Base-by-base conservation (phyloP, 2,113 vertebrate genomes). In the Eurystomus gularis region DNA sequence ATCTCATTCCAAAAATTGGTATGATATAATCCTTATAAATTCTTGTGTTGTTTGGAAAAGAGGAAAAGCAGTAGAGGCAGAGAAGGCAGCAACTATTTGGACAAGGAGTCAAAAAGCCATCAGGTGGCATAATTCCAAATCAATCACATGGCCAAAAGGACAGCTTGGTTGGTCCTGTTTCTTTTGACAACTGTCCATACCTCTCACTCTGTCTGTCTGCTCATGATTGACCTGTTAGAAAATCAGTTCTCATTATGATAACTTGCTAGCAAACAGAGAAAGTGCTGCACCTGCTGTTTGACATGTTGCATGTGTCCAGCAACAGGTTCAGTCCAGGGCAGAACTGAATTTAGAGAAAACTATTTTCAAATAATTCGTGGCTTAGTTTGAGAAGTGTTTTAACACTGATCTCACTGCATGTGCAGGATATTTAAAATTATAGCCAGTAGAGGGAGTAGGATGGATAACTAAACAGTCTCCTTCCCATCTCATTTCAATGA, bases 1-100 rank as follows among this genome's bases (percentile, higher is more conserved):
- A 99, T 86, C 96, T 99, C 65, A 95, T 99, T 93, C 98, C 98
- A 46, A 99, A 98, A 98, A 99, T 99, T 93, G 99, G 99, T 99
- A 98, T 68, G 98, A 96, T 82, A 54, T 39, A 84, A 65, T 72
- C 44, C 20, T 57, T 76, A 31, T 19, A 16, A 65, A 55, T 84
- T 64, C 55, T 60, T 71, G 16, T 31, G 39, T 85, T 83, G 70
- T 77, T 93, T 82, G 71, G 49, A 75, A 55, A 79, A 35, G 66
- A 40, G 66, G 28, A 55, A 92, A 55, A 91, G 29, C 40, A 69
- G 31, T 65, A 51, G 14, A 71, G 78, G 33, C 28, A 95, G 70
- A 58, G 44, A 69, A 61, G 33, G 25, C 19, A 69, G 40, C 61
- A 87, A 31, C 29, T 19, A 23, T 46, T 73, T 81, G 26, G 61